Evolutionary conservation across 53 echinoderm and acorn worm species (phyloP).

Genomic region (Apostichopus leukothele): DNA sequence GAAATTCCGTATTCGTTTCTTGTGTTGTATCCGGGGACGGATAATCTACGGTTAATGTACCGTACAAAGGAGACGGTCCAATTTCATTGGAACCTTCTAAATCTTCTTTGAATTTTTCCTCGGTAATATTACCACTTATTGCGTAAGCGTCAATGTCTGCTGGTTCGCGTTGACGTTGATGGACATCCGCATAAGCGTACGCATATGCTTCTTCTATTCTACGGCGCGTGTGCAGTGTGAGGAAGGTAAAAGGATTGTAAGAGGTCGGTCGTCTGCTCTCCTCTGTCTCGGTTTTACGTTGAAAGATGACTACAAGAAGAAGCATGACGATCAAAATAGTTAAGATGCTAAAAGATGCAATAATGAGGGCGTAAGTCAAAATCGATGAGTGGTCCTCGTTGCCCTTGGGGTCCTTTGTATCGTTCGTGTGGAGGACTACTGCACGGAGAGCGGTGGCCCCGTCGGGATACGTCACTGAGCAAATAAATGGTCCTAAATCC

Average conservation of each 20-base stretch:
- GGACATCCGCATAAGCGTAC: conserved; percentile 38
- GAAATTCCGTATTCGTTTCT: too few species aligned
- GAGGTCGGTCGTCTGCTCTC: conserved; percentile 10
- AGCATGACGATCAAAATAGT: conserved; percentile 29
- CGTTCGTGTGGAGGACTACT: not conserved
- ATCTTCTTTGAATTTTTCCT: conserved; percentile 15
- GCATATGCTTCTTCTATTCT: conserved; percentile 1
- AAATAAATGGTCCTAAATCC: conserved; percentile 39
- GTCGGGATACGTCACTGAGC: conserved; percentile 37
- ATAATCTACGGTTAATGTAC: not conserved
- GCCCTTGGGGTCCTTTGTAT: not conserved
- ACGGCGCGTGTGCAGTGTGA: conserved; percentile 1
- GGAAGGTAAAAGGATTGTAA: not conserved
- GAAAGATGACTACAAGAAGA: conserved; percentile 30
- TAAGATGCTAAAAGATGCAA: conserved; percentile 35
- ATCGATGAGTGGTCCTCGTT: not conserved
- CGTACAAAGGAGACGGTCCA: not conserved
- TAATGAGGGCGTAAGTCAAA: conserved; percentile 18
- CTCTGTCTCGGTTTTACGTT: conserved; percentile 4
- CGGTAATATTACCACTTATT: conserved; percentile 9
- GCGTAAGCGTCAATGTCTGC: conserved; percentile 42
- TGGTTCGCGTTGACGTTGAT: not conserved
- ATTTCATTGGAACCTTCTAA: not conserved
- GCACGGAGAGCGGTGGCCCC: conserved; percentile 26
- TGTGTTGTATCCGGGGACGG: not conserved